These are phyloP conservation scores for Synergus umbraculus DNA, from an alignment of 2,888 invertebrate species.

Conservation along the genomic window DNA sequence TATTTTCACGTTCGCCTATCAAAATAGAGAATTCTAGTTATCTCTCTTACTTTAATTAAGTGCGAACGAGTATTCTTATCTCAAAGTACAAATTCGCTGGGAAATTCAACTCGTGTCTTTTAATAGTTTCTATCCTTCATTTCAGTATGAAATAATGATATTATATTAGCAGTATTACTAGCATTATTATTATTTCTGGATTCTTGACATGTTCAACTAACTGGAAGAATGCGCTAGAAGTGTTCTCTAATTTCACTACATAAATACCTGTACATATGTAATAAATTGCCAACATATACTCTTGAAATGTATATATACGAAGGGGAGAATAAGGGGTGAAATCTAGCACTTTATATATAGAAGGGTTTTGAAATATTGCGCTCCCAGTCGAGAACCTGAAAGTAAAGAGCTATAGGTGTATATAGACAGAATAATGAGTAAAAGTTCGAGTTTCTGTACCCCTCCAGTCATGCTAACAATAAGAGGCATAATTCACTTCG, in stretches of 20 bases:
- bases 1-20: background rate
- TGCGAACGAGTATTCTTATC: background rate
- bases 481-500: no score
- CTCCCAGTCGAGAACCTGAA: background rate
- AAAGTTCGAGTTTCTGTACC: background rate
- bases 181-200: background rate
- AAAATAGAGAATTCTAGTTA: conserved; percentile 16
- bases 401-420: background rate
- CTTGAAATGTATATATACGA: background rate
- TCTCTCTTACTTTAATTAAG: background rate
- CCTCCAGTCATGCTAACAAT: no score
- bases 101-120: background rate
- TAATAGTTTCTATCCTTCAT: background rate
- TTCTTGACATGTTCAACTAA: background rate
- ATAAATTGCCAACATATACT: background rate
- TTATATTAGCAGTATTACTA: background rate
- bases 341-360: background rate
- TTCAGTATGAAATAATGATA: background rate
- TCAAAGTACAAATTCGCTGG: background rate
- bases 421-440: background rate
- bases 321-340: background rate
- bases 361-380: background rate
- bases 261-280: background rate
- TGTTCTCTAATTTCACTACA: background rate
- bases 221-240: background rate